Evolutionary conservation across 2,113 vertebrate species (phyloP).

Genomic region (Ranitomeya variabilis): DNA sequence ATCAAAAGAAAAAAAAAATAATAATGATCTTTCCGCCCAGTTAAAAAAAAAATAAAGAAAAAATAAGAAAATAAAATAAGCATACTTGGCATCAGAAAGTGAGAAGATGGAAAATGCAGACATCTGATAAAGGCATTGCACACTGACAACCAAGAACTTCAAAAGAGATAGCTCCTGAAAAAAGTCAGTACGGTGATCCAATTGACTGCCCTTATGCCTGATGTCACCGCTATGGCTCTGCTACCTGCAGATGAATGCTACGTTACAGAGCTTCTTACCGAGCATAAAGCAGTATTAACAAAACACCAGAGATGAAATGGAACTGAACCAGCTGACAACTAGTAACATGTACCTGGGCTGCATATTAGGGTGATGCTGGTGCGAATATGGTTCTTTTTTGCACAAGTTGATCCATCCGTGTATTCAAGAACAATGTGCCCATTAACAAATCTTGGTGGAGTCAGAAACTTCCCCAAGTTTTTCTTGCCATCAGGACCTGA

Average conservation of each 20-base stretch:
- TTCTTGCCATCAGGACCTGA: conserved; percentile 71
- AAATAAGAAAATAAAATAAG: no score
- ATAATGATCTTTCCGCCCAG: no score
- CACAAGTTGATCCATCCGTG: conserved; percentile 80
- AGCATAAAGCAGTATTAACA: not conserved
- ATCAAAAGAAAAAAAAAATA: no score
- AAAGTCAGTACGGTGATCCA: no score
- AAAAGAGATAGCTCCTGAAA: no score
- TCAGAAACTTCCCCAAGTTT: conserved; percentile 86
- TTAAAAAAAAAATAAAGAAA: no score
- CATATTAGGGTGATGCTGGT: conserved; percentile 85
- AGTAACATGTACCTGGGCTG: conserved; percentile 80
- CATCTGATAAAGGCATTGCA: no score
- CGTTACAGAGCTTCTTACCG: not conserved
- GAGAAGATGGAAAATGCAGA: no score
- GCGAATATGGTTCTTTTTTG: conserved; percentile 69
- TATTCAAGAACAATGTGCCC: conserved; percentile 84
- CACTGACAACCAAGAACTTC: no score
- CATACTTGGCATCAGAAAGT: no score
- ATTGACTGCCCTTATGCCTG: not conserved
- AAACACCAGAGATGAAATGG: not conserved
- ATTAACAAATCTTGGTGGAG: conserved; percentile 79
- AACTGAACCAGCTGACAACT: not conserved
- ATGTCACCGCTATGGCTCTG: not conserved
- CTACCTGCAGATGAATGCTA: not conserved